Evolutionary conservation across 2,888 invertebrate genomes (phyloP).

Genomic region (Tachystola acroxantha): DNA sequence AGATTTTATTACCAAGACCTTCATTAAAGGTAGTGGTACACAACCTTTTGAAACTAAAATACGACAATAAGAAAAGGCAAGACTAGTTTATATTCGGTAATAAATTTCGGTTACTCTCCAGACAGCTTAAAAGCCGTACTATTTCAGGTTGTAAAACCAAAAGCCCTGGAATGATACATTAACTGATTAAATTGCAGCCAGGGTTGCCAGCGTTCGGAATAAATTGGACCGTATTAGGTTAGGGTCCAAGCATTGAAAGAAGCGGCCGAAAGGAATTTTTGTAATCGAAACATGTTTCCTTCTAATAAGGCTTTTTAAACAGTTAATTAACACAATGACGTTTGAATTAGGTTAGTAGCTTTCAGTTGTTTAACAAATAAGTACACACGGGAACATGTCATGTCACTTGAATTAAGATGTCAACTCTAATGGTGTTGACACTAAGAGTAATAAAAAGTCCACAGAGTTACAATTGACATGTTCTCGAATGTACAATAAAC

Average conservation of each 20-base stretch:
- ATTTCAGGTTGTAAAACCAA: constrained; percentile 51
- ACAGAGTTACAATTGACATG: too few species aligned
- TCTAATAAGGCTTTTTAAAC: constrained; percentile 9
- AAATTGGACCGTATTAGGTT: constrained; percentile 30
- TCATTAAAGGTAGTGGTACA: neutral
- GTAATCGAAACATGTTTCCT: constrained; percentile 14
- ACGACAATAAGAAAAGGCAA: constrained; percentile 5
- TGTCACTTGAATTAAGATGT: too few species aligned
- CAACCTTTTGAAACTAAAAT: neutral
- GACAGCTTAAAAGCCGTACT: constrained; percentile 30
- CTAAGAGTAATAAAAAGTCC: too few species aligned
- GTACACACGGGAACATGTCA: too few species aligned
- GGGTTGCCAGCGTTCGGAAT: constrained; percentile 36
- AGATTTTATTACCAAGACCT: too few species aligned
- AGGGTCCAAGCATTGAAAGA: constrained; percentile 5
- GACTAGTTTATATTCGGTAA: constrained; percentile 25
- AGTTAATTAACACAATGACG: constrained; percentile 5
- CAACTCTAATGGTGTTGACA: too few species aligned
- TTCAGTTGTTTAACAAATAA: too few species aligned
- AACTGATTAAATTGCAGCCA: constrained; percentile 61
- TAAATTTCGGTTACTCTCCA: constrained; percentile 27
- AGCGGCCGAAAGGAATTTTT: constrained; percentile 6
- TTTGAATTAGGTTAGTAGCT: neutral
- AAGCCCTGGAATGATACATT: constrained; percentile 54
- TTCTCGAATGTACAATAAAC: too few species aligned